Evolutionary conservation across 2,888 invertebrate species (phyloP), one percentile per base, ranked within the genome.

Genomic region (Ophraella communa): DNA sequence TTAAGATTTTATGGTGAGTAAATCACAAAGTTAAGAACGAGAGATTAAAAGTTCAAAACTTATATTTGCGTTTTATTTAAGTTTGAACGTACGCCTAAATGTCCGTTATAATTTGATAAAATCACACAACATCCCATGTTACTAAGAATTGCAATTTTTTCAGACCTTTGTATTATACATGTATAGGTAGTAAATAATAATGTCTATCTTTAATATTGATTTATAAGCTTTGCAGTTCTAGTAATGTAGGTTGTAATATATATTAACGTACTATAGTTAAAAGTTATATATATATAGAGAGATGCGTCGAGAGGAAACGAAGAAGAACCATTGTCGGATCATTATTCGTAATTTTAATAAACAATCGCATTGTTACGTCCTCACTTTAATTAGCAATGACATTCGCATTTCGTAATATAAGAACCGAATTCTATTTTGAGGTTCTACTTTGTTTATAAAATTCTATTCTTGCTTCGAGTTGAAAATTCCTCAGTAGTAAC

Each of bases 241-340:
- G 79, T 79, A 77, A 76, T 75, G 75, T 77, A 78, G 79, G 77
- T 77, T 72, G 71, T 74, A 71, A 74, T 73, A 74, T 73, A 57
- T 68, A 58, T 49, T 47, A n/a, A 45, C 35, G 24, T 24, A 18
- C 42, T 35, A 35, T 35, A 39, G 17, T 14, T 39, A 33, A n/a
- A 73, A 75, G 73, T 72, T 71, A 74, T 68, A 70, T 74, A 74
- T 72, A 74, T 71, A 45, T 11, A 17, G 45, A n/a, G 1, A 45
- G 7, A 44, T 10, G 14, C 8, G 1, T 30, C 5, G 11, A 30
- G 10, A 30, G 30, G 30, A 30, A 4, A 30, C 2, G 30, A n/a
- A n/a, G n/a, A n/a, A n/a, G n/a, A 30, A 30, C 8, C 8, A 27
- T 27, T 8, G 1, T 24, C 24, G 3, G 24, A n/a, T n/a, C n/a